Evolutionary conservation across 2,113 vertebrate genomes (phyloP).

Genomic region (Phylloscopus whistleri): DNA sequence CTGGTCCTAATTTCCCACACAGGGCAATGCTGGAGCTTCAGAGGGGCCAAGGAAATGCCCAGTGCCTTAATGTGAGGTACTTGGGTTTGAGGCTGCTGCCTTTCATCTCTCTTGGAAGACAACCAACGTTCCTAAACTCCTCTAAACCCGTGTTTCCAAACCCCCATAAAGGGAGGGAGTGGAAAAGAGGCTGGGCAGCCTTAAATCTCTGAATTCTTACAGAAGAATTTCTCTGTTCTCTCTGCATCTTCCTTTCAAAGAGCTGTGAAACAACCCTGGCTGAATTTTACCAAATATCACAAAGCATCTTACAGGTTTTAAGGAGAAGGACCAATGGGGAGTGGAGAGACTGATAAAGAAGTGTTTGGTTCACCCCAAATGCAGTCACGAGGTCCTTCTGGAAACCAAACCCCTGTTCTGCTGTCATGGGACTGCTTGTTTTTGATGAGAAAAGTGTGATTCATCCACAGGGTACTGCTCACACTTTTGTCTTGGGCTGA

Average conservation of each 20-base stretch:
- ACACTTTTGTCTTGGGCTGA: background rate
- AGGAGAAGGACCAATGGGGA: background rate
- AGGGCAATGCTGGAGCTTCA: background rate
- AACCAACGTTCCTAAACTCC: background rate
- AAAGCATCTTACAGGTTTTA: background rate
- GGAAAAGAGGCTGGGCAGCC: background rate
- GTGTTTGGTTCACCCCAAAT: background rate
- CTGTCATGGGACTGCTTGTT: background rate
- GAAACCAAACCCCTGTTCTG: background rate
- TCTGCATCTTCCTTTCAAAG: background rate
- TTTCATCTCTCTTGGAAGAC: background rate
- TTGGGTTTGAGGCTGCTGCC: background rate
- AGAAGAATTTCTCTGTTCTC: background rate
- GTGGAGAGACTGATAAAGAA: background rate
- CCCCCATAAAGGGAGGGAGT: background rate
- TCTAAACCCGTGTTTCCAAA: background rate
- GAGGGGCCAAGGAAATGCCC: background rate
- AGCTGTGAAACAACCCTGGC: background rate
- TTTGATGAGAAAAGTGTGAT: background rate
- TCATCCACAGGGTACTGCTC: background rate
- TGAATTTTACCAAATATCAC: background rate
- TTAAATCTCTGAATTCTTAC: background rate
- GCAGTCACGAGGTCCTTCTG: rapidly evolving
- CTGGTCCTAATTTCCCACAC: background rate
- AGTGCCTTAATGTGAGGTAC: background rate